Percentiles rank a stretch among this genome's conserved stretches.
Evolutionary conservation across 2,888 invertebrate species (phyloP).

Genomic region (Orthosia gothica): DNA sequence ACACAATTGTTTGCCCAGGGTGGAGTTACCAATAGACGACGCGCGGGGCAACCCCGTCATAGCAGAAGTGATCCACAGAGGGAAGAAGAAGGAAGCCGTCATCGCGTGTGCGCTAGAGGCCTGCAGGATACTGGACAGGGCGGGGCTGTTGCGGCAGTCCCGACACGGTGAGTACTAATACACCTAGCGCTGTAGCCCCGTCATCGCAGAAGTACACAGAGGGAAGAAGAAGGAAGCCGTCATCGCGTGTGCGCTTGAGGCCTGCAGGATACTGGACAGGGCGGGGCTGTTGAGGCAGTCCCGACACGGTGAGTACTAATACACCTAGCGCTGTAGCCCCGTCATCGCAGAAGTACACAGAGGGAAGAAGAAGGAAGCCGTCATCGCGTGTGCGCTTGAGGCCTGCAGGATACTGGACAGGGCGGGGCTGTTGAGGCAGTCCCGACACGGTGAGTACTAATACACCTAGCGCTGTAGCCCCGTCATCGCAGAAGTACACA

Average conservation of each 20-base stretch:
- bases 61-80: conserved; percentile 97
- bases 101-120: conserved; percentile 98
- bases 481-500: conserved; percentile 96
- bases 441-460: conserved; percentile 96
- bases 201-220: conserved; percentile 96
- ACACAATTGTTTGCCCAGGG: conserved; percentile 85
- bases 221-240: conserved; percentile 99
- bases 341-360: conserved; percentile 96
- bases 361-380: conserved; percentile 98
- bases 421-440: conserved; percentile 96
- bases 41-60: conserved; percentile 94
- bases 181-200: conserved; percentile 95
- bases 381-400: conserved; percentile 98
- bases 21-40: conserved; percentile 96
- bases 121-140: conserved; percentile 97
- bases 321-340: conserved; percentile 95
- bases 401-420: conserved; percentile 96
- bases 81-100: conserved; percentile 98
- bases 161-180: conserved; percentile 96
- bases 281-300: conserved; percentile 97
- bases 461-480: conserved; percentile 95
- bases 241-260: conserved; percentile 98
- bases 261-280: conserved; percentile 95
- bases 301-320: conserved; percentile 96
- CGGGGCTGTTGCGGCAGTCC: conserved; percentile 96